Evolutionary conservation across 2,888 invertebrate genomes (phyloP).

Genomic region (Hyposoter dolosus): DNA sequence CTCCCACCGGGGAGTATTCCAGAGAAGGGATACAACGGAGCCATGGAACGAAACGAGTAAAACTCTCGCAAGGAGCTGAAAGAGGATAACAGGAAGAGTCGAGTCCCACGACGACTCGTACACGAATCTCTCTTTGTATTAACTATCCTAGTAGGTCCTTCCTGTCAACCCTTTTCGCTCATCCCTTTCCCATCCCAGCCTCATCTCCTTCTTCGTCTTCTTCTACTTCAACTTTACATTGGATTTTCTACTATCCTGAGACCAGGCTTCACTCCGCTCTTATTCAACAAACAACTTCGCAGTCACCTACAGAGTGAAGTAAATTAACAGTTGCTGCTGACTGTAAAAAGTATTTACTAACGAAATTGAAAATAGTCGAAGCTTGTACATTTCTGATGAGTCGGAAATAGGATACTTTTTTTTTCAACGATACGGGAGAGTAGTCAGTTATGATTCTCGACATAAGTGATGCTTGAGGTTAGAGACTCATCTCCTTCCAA

Average conservation of each 20-base stretch:
- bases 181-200: constrained; percentile 63
- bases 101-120: constrained; percentile 75
- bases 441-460: neutral
- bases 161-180: constrained; percentile 75
- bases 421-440: neutral
- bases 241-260: constrained; percentile 28
- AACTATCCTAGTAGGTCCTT: constrained; percentile 79
- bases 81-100: constrained; percentile 70
- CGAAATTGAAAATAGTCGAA: neutral
- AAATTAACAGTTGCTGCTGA: constrained; percentile 60
- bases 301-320: constrained; percentile 60
- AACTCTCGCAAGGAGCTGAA: constrained; percentile 59
- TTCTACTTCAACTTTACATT: constrained; percentile 51
- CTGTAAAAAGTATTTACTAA: constrained; percentile 45
- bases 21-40: constrained; percentile 64
- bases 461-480: neutral
- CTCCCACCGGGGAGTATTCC: constrained; percentile 69
- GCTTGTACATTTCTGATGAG: neutral
- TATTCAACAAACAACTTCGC: constrained; percentile 60
- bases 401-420: neutral
- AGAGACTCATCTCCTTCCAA: no score
- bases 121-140: constrained; percentile 82
- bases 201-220: constrained; percentile 53
- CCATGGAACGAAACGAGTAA: constrained; percentile 68
- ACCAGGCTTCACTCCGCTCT: constrained; percentile 49